Evolutionary conservation across 2,797 vertebrate genomes (phyloP), one percentile per base, ranked within the genome.

Genomic region (Microchirus variegatus): DNA sequence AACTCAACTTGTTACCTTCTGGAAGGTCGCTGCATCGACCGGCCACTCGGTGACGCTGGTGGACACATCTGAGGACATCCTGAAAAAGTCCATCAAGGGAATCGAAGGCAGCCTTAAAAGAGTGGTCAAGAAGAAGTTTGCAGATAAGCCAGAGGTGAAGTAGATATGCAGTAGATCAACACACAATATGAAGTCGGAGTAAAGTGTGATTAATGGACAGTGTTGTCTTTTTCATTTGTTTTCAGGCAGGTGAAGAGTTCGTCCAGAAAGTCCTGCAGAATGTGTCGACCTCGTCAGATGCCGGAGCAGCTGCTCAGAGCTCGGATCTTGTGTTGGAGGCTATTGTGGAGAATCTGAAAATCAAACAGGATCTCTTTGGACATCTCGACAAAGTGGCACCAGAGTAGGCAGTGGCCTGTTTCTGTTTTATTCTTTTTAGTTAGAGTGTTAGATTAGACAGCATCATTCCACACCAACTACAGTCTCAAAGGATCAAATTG

Each of bases 291-390:
- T 95, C 91, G 46, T 93, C 95, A 0, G 96, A 99, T 0, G 91
- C 95, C 0, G 92, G 74, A 0, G 81, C 95, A 0, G 93, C 92
- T 0, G 94, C 94, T 18, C 91, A 95, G 78, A 87, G 90, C 77
- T 92, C 95, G 0, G 96, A 99, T 85, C 92, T 99, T 15, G 95
- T 99, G 75, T 68, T 99, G 87, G 98, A 99, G 82, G 98, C 98
- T 79, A 96, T 99, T 5, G 92, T 99, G 75, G 97, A 99, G 91
- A 99, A 98, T 61, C 61, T 96, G 11, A 86, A 94, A 46, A 52
- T 96, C 62, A 99, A 99, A 80, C 95, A 93, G 15, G 90, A 94
- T 45, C 91, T 99, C 50, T 99, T 99, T 84, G 88, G 93, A 52
- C 88, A 63, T 0, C 92, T 99, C 72, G 97, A 99, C 92, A 97